Percentiles rank a stretch among this genome's conserved stretches.
phyloP scores from a whole-genome alignment of 2,113 vertebrate species.

The Propithecus coquereli region DNA sequence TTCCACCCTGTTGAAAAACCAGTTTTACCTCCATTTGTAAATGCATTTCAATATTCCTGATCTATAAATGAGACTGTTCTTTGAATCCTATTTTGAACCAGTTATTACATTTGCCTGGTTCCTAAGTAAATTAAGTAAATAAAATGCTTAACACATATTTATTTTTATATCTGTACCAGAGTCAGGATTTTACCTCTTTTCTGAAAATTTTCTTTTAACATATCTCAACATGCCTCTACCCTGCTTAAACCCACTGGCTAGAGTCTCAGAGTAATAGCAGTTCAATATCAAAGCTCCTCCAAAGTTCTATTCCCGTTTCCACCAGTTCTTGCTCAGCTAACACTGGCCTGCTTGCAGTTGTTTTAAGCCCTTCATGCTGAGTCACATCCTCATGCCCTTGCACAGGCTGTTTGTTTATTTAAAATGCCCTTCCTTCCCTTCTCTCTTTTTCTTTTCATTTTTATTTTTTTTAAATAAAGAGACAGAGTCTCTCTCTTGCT shows the following conservation, averaged over 20 bases:
- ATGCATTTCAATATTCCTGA: not conserved
- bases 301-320: rapidly evolving
- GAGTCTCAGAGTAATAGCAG: not conserved
- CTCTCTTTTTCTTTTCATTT: too few species aligned
- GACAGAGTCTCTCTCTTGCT: too few species aligned
- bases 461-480: too few species aligned
- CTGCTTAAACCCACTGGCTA: not conserved
- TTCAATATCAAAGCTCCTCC: not conserved
- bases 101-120: not conserved
- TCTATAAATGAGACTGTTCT: not conserved
- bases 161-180: not conserved
- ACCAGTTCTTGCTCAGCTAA: not conserved
- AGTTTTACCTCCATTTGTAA: not conserved
- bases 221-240: not conserved
- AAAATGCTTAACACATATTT: not conserved
- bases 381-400: not conserved
- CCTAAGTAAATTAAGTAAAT: not conserved
- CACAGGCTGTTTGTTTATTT: not conserved
- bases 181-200: not conserved
- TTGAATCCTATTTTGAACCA: not conserved
- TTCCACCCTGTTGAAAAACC: not conserved
- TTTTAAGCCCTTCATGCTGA: not conserved
- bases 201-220: not conserved
- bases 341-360: not conserved
- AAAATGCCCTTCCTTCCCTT: not conserved